Base-by-base conservation (phyloP, 2,888 invertebrate genomes). In the Apamea crenata region DNA sequence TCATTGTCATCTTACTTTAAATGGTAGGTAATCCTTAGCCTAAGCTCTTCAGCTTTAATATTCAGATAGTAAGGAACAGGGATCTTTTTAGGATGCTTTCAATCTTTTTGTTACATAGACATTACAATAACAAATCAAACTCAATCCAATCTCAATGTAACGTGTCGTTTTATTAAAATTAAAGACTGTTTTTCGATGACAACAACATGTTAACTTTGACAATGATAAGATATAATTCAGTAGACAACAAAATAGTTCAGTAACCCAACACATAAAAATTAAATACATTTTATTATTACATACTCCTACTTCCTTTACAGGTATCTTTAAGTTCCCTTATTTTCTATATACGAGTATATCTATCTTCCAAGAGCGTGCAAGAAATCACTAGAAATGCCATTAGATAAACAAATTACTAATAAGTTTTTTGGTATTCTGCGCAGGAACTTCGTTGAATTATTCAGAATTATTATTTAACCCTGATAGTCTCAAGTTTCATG, bases 221-320 rank as follows among this genome's bases (percentile, higher is more conserved):
- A 81, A 56, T 79, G 44, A n/a, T 29, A 18, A 18, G 14, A 81
- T 44, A 65, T 81, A 56, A 36, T 81, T 40, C 25, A 36, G 25
- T 81, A 25, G 36, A 50, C 21, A 40, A n/a, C 5, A 40, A 56
- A 29, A n/a, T 29, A 40, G 82, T 74, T 82, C 50, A 66, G 44
- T 63, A 56, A 61, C 47, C 71, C 25, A 16, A 25, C 14, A 32
- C 25, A 25, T n/a, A 56, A 44, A 53, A 72, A n/a, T 29, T 29
- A 56, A 65, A 25, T 40, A 25, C 6, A 36, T 36, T 36, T 36
- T 36, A 36, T 47, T 47, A 5, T 47, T 3, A 36, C 1, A 25
- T 56, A 56, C 1, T 56, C 12, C 12, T 16, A 8, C 3, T 25
- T 25, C 5, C 25, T 73, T 29, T 53, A 29, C 29, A 40, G 18